Evolutionary conservation across 2,113 vertebrate genomes (phyloP), one percentile per base, ranked within the genome.

Genomic region (Dendropsophus ebraccatus): DNA sequence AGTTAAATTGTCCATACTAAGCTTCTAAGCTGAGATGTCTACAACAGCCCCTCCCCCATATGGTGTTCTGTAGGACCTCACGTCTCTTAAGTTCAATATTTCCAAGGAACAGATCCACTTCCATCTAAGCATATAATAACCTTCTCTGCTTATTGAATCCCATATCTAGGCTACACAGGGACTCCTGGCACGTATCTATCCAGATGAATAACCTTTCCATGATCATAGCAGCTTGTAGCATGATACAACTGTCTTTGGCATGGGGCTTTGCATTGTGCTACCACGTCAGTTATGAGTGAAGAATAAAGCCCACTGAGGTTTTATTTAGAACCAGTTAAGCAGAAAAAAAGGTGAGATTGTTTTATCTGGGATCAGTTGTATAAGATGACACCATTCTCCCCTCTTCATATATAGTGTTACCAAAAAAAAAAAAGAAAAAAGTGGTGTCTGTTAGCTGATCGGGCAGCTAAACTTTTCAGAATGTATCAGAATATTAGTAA

Each of bases 341-440:
- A 23, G 25, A 78, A 69, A 69, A 79, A 79, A 85, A 74, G 30
- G 28, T 54, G 49, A 49, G 25, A 49, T 69, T 85, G 79, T 69
- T 79, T 70, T 85, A 70, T 45, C 28, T 30, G 21, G 83, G 49
- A 79, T 79, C 19, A 70, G 45, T 85, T 75, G 25, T 41, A 70
- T 32, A 30, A 70, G 50, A 79, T 85, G 52, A 41, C 78, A 65
- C 19, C 19, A 67, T 65, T 69, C 45, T n/a, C 60, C 69, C 12
- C n/a, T n/a, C n/a, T n/a, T n/a, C n/a, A n/a, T n/a, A n/a, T n/a
- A 79, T 79, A 56, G 52, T 28, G 14, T 6, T 41, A n/a, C n/a
- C n/a, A n/a, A n/a, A n/a, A n/a, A n/a, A n/a, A n/a, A n/a, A n/a
- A n/a, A n/a, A n/a, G n/a, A n/a, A n/a, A n/a, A n/a, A n/a, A n/a